Base-by-base conservation (phyloP, 2,888 invertebrate genomes). In the Papilio demoleus region DNA sequence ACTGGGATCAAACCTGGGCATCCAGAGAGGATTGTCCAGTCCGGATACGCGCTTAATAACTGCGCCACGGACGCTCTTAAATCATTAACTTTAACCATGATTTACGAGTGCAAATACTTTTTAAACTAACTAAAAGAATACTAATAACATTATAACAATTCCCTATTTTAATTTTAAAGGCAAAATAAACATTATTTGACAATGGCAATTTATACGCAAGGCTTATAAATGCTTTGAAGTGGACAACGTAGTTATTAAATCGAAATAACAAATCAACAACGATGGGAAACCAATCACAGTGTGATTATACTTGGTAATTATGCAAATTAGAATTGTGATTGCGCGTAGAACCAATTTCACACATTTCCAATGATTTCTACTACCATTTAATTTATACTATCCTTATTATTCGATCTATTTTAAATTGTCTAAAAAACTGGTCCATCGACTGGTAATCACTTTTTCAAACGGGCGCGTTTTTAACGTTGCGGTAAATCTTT, bases 281-380 rank as follows among this genome's bases (percentile, higher is more conserved):
- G 84, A 86, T 88, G 83, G 83, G 79, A 80, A 80, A 81, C 82
- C 83, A 85, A 88, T 87, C 85, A 84, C 73, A 77, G 74, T 70
- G 74, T 76, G 75, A 72, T 73, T 78, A 79, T 77, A 79, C 76
- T 72, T 79, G 70, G 75, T 82, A 80, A 85, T 87, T 82, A 88
- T 86, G 86, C 76, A 86, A 85, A 88, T 88, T 79, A 83, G 79
- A 80, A 81, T 77, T 82, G 79, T 83, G 83, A 86, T 87, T 85
- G 79, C 77, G 75, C 65, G 74, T 79, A 76, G 77, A 80, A 79
- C 80, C 77, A 81, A 83, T 83, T 82, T 82, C 77, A 79, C 76
- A 79, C 75, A 65, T 60, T 64, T 65, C 59, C 74, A 72, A 67
- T 68, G 72, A 71, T 80, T 79, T 79, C 78, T 83, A 81, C 79